Percentiles rank a stretch among this genome's conserved stretches.
Conservation (phyloP, 2,888 invertebrate species). For the Tetanocera ferruginea region DNA sequence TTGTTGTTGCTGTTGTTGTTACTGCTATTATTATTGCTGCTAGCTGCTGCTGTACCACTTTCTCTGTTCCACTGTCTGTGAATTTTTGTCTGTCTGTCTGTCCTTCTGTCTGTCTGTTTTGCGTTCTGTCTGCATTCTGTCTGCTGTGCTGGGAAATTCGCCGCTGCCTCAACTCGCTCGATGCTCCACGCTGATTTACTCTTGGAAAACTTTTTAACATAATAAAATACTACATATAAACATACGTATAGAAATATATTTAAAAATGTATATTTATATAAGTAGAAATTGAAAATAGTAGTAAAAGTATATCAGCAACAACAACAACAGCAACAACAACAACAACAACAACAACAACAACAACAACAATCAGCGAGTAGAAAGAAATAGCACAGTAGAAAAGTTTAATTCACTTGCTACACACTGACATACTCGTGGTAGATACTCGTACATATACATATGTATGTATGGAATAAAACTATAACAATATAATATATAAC, state of each 20-base stretch:
- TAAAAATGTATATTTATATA: constrained; percentile 15
- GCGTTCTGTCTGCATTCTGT: constrained; percentile 53
- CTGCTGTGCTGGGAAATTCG: constrained; percentile 43
- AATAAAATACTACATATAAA: constrained; percentile 57
- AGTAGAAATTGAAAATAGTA: constrained; percentile 37
- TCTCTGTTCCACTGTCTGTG: constrained; percentile 41
- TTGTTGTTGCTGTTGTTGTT: constrained; percentile 35
- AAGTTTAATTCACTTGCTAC: constrained; percentile 36
- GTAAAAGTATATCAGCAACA: constrained; percentile 43
- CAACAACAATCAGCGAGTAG: background rate
- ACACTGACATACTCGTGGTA: background rate
- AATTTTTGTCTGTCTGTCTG: constrained; percentile 36
- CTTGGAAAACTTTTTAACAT: constrained; percentile 66
- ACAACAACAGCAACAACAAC: background rate
- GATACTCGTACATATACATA: background rate
- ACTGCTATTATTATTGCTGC: constrained; percentile 35
- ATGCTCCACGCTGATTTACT: constrained; percentile 53
- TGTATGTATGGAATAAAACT: background rate
- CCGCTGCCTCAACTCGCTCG: constrained; percentile 16
- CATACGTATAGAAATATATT: too few relatives aligned
- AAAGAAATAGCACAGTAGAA: background rate
- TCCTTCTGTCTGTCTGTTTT: constrained; percentile 40
- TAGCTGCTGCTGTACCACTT: background rate
- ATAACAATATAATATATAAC: background rate
- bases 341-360: constrained; percentile 8